Conservation (phyloP, 1,140 invertebrate species). For the Agrilus planipennis region DNA sequence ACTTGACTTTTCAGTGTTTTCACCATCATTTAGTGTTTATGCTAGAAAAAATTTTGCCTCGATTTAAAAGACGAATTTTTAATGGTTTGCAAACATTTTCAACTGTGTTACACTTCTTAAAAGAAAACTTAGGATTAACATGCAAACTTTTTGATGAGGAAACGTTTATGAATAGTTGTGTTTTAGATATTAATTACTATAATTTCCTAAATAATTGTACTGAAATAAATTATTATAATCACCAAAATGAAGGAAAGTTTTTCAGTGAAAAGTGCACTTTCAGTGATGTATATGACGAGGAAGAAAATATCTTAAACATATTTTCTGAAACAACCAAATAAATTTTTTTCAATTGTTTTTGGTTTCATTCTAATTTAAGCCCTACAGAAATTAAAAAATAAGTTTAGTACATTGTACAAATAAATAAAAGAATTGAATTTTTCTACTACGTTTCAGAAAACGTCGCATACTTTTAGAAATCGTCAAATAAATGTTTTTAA, state of each 20-base stretch:
- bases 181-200: slow-evolving; percentile 17
- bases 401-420: no score
- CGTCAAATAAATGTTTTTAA: no score
- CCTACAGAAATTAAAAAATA: no score
- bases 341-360: no score
- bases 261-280: no score
- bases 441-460: no score
- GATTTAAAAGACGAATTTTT: slow-evolving; percentile 57
- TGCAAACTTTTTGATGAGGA: slow-evolving; percentile 33
- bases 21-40: slow-evolving; percentile 93
- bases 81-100: slow-evolving; percentile 61
- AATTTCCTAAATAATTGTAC: not conserved
- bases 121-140: slow-evolving; percentile 39
- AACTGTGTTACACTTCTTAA: slow-evolving; percentile 60
- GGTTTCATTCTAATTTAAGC: no score
- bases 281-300: no score
- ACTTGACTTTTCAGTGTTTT: slow-evolving; percentile 63
- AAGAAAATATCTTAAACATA: no score
- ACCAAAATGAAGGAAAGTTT: not conserved
- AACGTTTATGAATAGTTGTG: slow-evolving; percentile 20
- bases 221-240: not conserved
- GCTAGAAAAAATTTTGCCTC: slow-evolving; percentile 68
- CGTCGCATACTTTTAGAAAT: no score
- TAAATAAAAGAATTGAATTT: no score
- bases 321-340: no score